Conservation (phyloP, 1,140 invertebrate genomes). For the Apolygus lucorum region DNA sequence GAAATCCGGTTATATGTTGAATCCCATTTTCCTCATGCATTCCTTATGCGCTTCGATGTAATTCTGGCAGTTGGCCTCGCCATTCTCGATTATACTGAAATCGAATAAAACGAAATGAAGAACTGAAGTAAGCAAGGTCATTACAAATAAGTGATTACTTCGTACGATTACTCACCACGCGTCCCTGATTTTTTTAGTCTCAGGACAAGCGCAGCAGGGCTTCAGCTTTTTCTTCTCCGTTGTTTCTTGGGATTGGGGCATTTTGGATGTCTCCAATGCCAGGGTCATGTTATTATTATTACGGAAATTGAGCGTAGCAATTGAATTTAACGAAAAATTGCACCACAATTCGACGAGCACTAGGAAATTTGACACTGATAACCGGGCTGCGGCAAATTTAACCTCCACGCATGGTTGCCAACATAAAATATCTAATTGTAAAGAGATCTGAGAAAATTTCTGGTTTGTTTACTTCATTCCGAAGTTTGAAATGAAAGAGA, state of each 20-base stretch:
- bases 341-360: no score
- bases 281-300: conserved; percentile 9
- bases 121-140: neutral
- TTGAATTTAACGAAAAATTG: no score
- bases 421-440: no score
- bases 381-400: no score
- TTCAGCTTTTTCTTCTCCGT: conserved; percentile 59
- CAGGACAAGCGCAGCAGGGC: conserved; percentile 95
- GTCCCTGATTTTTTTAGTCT: conserved; percentile 86
- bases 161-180: conserved; percentile 60
- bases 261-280: conserved; percentile 3
- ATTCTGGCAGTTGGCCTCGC: conserved; percentile 82
- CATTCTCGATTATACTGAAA: conserved; percentile 85
- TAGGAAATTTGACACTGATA: no score
- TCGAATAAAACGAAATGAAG: no score
- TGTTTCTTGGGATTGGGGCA: conserved; percentile 2
- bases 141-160: neutral
- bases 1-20: conserved; percentile 65
- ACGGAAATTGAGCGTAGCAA: no score
- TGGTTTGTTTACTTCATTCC: no score
- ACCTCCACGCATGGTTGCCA: no score
- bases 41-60: conserved; percentile 93
- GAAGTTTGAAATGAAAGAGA: no score
- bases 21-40: conserved; percentile 92
- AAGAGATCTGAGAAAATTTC: no score